phyloP scores from a whole-genome alignment of 2,888 invertebrate species.

The Miltochrista miniata region DNA sequence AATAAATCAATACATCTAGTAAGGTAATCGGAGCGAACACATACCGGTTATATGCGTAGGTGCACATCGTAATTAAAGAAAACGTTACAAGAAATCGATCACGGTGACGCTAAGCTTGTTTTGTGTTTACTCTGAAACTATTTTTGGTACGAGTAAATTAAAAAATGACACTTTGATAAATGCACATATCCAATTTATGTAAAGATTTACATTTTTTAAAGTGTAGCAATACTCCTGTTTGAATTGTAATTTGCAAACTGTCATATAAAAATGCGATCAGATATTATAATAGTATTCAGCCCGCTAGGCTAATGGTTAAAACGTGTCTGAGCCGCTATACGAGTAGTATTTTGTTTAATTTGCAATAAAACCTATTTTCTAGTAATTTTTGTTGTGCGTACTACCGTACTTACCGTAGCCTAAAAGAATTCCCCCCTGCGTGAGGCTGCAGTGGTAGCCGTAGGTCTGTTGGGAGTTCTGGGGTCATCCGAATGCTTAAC shows the following conservation, averaged over 20 bases:
- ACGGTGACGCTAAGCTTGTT: constrained; percentile 31
- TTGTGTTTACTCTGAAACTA: constrained; percentile 28
- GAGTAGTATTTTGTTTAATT: no score
- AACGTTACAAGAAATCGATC: constrained; percentile 44
- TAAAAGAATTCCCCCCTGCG: no score
- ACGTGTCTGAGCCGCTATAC: no score
- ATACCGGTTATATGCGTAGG: constrained; percentile 49
- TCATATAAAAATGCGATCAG: neutral
- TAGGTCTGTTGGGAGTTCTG: no score
- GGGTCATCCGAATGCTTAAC: no score
- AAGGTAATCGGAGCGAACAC: constrained; percentile 40
- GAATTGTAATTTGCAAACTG: neutral
- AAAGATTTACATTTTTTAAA: neutral
- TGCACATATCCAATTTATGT: neutral
- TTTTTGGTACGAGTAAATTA: constrained; percentile 15
- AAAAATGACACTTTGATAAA: constrained; percentile 1
- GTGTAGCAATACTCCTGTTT: neutral
- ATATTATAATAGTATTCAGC: no score
- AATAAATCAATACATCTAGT: constrained; percentile 41
- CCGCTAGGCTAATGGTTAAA: no score
- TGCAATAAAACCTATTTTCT: no score
- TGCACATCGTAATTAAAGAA: constrained; percentile 38
- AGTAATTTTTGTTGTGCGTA: no score
- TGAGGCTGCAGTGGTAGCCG: no score
- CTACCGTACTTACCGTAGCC: no score